phyloP scores from a whole-genome alignment of 2,888 invertebrate species.

The Linnaemya tessellans region DNA sequence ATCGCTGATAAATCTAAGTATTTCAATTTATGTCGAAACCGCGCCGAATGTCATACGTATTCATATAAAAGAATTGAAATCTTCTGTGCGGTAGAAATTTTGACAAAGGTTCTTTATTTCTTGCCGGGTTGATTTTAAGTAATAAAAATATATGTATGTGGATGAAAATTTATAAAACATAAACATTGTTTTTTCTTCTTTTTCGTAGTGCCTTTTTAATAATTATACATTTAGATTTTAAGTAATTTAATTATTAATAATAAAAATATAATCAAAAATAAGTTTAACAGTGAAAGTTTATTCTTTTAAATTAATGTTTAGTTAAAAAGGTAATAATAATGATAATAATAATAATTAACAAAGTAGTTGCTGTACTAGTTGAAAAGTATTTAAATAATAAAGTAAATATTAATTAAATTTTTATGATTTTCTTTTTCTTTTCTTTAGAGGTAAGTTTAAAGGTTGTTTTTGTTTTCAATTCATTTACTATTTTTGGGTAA shows the following conservation, averaged over 20 bases:
- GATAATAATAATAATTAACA: slow-evolving; percentile 63
- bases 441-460: slow-evolving; percentile 62
- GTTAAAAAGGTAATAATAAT: slow-evolving; percentile 30
- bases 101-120: not conserved
- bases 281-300: slow-evolving; percentile 39
- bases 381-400: slow-evolving; percentile 50
- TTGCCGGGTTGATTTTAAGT: not conserved
- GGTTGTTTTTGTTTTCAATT: slow-evolving; percentile 55
- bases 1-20: not conserved
- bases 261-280: slow-evolving; percentile 38
- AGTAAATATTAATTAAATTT: slow-evolving; percentile 33
- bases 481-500: slow-evolving; percentile 52
- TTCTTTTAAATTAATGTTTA: not conserved
- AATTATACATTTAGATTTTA: slow-evolving; percentile 37
- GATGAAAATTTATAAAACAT: slow-evolving; percentile 30
- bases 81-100: not conserved
- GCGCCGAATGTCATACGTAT: not conserved
- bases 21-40: not conserved
- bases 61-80: not conserved
- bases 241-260: slow-evolving; percentile 49
- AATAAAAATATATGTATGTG: slow-evolving; percentile 3
- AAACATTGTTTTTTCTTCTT: slow-evolving; percentile 25
- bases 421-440: slow-evolving; percentile 20
- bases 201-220: slow-evolving; percentile 13
- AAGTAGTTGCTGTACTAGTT: slow-evolving; percentile 23